Evolutionary conservation across 2,113 vertebrate species (phyloP).

Genomic region (Petrocephalus zakoni): DNA sequence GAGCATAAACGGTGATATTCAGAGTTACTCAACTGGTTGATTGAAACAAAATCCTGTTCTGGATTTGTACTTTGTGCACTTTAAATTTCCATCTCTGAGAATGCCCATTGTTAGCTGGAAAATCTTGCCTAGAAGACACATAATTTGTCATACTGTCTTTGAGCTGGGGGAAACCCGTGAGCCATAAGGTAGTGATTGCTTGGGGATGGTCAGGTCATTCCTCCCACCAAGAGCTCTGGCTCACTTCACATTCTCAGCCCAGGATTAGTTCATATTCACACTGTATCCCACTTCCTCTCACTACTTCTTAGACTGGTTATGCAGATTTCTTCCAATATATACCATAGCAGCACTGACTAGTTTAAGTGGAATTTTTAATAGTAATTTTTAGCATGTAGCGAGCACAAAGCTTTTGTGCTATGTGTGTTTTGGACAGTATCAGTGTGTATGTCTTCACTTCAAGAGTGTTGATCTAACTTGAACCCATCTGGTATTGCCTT

Average conservation of each 20-base stretch:
- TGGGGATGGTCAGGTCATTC: neutral
- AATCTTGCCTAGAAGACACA: neutral
- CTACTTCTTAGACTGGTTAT: neutral
- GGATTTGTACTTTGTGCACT: too few relatives aligned
- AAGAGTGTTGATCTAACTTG: neutral
- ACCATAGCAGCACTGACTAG: neutral
- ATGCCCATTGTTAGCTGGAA: neutral
- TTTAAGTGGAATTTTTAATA: neutral
- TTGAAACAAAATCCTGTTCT: too few relatives aligned
- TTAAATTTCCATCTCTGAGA: too few relatives aligned
- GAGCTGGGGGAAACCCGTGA: neutral
- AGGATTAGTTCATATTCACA: neutral
- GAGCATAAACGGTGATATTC: too few relatives aligned
- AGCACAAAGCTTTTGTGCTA: neutral
- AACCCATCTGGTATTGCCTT: neutral
- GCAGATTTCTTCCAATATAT: neutral
- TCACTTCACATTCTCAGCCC: neutral
- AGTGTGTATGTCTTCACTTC: neutral
- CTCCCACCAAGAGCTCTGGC: neutral
- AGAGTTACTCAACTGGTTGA: too few relatives aligned
- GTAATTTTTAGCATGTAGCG: neutral
- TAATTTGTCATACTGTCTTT: neutral
- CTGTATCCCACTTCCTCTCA: neutral
- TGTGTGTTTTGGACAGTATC: neutral
- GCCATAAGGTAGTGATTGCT: neutral